Percentiles rank a stretch among this genome's conserved stretches.
phyloP scores from a whole-genome alignment of 2,113 vertebrate genomes.

The Drymodes brunneopygia region DNA sequence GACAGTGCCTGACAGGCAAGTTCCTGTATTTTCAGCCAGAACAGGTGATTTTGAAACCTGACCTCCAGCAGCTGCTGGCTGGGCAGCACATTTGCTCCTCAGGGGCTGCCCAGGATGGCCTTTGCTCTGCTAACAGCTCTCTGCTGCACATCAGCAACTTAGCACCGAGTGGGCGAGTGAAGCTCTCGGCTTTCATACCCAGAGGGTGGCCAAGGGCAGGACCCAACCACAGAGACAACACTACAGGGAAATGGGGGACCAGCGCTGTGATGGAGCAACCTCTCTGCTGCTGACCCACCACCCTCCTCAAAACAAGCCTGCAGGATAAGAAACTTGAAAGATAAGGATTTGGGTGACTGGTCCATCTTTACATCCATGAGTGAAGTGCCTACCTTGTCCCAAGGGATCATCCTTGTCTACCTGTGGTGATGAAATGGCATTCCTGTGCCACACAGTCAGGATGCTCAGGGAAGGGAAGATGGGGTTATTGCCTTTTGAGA shows the following conservation, averaged over 20 bases:
- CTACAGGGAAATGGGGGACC: not conserved
- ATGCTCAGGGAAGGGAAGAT: not conserved
- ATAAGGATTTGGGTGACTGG: not conserved
- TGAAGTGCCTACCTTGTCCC: not conserved
- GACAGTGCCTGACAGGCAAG: constrained; percentile 63
- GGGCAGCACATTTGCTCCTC: constrained; percentile 14
- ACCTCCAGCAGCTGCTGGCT: constrained; percentile 82
- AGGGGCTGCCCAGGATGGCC: constrained; percentile 23
- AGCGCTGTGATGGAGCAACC: not conserved
- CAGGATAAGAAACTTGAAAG: not conserved
- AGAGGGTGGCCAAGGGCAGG: accelerated
- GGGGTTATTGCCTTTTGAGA: not conserved
- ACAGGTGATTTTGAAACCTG: constrained; percentile 82
- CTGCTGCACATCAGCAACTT: not conserved
- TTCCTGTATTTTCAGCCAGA: constrained; percentile 69
- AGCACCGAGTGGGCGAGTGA: accelerated
- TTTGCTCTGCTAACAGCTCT: constrained; percentile 39
- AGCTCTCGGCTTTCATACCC: not conserved
- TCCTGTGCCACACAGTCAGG: not conserved
- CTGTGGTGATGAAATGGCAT: accelerated
- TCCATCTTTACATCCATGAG: not conserved
- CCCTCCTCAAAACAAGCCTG: not conserved
- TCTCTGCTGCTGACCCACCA: not conserved
- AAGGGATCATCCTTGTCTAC: not conserved
- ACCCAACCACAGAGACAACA: not conserved